Evolutionary conservation across 2,888 invertebrate genomes (phyloP).

Genomic region (Pammene fasciana): DNA sequence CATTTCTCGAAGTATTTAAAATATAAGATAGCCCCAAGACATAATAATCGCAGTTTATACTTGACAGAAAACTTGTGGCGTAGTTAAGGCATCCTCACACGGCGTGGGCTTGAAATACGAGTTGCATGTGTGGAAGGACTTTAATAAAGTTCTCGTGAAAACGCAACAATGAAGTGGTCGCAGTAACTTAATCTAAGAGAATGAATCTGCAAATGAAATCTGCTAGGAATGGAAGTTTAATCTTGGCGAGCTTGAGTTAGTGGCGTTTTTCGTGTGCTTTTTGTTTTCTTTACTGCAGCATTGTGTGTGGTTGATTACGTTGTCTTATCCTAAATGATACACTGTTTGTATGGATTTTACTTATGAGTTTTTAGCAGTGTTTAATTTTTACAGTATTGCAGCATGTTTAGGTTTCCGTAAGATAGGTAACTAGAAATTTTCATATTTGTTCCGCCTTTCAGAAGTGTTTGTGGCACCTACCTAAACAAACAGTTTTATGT

Average conservation of each 20-base stretch:
- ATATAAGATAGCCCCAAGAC: slow-evolving; percentile 59
- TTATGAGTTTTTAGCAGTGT: slow-evolving; percentile 13
- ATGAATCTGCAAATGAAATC: slow-evolving; percentile 73
- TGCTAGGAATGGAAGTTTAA: slow-evolving; percentile 60
- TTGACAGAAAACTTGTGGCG: slow-evolving; percentile 55
- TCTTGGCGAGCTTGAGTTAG: slow-evolving; percentile 52
- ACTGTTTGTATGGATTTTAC: slow-evolving; percentile 18
- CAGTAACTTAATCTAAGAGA: slow-evolving; percentile 74
- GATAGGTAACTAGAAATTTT: background rate
- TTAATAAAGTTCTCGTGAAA: slow-evolving; percentile 76
- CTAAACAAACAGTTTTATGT: too few relatives aligned
- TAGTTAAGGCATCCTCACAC: slow-evolving; percentile 49
- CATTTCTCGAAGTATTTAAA: slow-evolving; percentile 41
- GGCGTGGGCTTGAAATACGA: slow-evolving; percentile 67
- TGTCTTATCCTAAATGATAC: slow-evolving; percentile 38
- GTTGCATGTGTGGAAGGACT: slow-evolving; percentile 62
- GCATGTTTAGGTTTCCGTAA: background rate
- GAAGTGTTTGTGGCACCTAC: too few relatives aligned
- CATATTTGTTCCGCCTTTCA: background rate
- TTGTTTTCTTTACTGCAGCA: slow-evolving; percentile 42
- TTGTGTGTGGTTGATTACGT: slow-evolving; percentile 39
- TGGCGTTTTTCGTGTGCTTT: slow-evolving; percentile 45
- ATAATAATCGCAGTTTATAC: slow-evolving; percentile 68
- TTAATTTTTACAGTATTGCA: background rate
- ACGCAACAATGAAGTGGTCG: slow-evolving; percentile 67